A percentile compares a stretch with the other conserved stretches of the same genome.
Evolutionary conservation across 2,888 invertebrate genomes (phyloP).

Genomic region (Euclidia mi): DNA sequence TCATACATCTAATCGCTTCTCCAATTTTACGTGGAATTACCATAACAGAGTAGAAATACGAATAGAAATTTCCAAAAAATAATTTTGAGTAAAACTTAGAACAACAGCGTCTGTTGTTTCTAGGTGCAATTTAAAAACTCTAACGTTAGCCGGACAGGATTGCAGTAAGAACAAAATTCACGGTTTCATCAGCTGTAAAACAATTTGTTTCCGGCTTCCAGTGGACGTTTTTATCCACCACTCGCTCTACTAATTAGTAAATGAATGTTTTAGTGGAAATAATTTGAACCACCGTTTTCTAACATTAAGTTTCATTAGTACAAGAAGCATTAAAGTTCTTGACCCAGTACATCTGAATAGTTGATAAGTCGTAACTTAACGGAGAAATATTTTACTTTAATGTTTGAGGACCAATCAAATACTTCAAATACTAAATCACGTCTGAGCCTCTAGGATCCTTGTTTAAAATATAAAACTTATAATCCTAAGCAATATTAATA

Average conservation of each 20-base stretch:
- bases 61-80: constrained; percentile 12
- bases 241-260: constrained; percentile 58
- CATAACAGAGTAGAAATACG: constrained; percentile 13
- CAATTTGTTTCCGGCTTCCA: constrained; percentile 43
- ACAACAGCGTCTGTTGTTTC: neutral
- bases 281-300: constrained; percentile 43
- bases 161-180: constrained; percentile 29
- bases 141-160: constrained; percentile 25
- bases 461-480: neutral
- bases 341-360: constrained; percentile 36
- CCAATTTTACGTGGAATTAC: constrained; percentile 5
- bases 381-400: constrained; percentile 21
- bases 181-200: constrained; percentile 43
- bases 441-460: neutral
- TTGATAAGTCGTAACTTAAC: constrained; percentile 25
- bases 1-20: constrained; percentile 6
- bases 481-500: neutral
- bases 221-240: constrained; percentile 43
- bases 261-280: constrained; percentile 53
- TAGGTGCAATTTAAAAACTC: constrained; percentile 27
- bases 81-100: constrained; percentile 23
- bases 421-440: constrained; percentile 12
- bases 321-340: constrained; percentile 39
- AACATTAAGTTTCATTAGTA: constrained; percentile 47
- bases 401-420: constrained; percentile 23